A percentile compares a stretch with the other conserved stretches of the same genome.
Conservation (phyloP, 2,888 invertebrate species). For the Epicampocera succincta region DNA sequence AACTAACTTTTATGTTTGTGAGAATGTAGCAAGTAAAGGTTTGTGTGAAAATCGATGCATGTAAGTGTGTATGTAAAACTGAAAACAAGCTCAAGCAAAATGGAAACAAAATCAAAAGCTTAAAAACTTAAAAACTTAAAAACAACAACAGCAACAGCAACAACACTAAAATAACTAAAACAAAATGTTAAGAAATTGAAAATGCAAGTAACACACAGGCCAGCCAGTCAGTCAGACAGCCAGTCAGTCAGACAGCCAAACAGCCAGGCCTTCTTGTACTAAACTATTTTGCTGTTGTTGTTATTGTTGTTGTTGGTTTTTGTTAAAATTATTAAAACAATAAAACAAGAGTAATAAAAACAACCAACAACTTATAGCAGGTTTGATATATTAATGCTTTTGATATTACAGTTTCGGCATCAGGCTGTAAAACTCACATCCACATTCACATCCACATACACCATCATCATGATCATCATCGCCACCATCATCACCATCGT, state of each 20-base stretch:
- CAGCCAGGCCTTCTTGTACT: slow-evolving; percentile 51
- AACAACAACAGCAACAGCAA: slow-evolving; percentile 17
- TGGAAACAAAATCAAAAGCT: slow-evolving; percentile 44
- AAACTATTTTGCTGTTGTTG: slow-evolving; percentile 1
- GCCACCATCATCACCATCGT: slow-evolving; percentile 22
- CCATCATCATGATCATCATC: slow-evolving; percentile 7
- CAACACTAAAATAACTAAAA: slow-evolving; percentile 9
- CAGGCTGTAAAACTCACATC: slow-evolving; percentile 55
- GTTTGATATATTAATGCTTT: slow-evolving; percentile 42
- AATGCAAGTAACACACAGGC: slow-evolving; percentile 50
- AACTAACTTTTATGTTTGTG: slow-evolving; percentile 27
- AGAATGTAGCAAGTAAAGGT: neutral
- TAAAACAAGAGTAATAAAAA: slow-evolving; percentile 12
- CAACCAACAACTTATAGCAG: slow-evolving; percentile 32
- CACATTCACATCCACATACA: neutral
- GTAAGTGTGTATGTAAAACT: slow-evolving; percentile 18
- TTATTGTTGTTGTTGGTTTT: neutral
- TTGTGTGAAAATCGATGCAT: slow-evolving; percentile 22
- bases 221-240: no score
- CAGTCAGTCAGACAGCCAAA: neutral
- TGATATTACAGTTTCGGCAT: slow-evolving; percentile 62
- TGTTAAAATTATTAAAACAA: slow-evolving; percentile 33
- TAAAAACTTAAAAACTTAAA: neutral
- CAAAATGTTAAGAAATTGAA: slow-evolving; percentile 61
- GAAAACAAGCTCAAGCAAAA: slow-evolving; percentile 51